These are phyloP conservation scores for Drosophila diplacantha DNA, from an alignment of 2,888 invertebrate genomes.

Conservation along the genomic window DNA sequence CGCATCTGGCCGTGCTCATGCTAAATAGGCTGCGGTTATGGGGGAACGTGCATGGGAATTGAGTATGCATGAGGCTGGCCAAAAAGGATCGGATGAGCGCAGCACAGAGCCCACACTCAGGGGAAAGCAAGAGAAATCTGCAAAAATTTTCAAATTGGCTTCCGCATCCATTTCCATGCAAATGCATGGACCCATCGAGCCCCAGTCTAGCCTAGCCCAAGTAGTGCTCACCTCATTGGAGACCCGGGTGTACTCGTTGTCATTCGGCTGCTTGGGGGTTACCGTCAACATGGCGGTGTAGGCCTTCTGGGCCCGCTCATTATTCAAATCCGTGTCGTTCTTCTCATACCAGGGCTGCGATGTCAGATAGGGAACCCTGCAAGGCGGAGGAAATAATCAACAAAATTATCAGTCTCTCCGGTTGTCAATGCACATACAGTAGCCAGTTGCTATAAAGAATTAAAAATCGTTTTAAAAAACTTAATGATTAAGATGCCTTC, in stretches of 20 bases:
- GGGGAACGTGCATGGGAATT: slow-evolving; percentile 40
- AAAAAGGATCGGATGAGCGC: slow-evolving; percentile 10
- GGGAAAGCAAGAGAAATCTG: slow-evolving; percentile 11
- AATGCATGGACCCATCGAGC: slow-evolving; percentile 32
- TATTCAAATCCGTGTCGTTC: slow-evolving; percentile 87
- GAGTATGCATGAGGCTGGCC: slow-evolving; percentile 44
- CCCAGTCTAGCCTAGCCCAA: not conserved
- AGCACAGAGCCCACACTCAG: not conserved
- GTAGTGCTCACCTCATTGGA: slow-evolving; percentile 82
- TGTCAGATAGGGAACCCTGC: slow-evolving; percentile 81
- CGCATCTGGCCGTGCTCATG: slow-evolving; percentile 21
- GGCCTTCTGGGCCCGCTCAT: slow-evolving; percentile 89
- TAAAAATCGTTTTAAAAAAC: not conserved
- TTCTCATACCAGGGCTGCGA: slow-evolving; percentile 91
- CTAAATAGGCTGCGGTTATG: slow-evolving; percentile 32
- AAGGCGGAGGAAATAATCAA: slow-evolving; percentile 33
- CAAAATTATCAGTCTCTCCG: not conserved
- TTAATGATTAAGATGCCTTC: not conserved
- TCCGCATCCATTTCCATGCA: slow-evolving; percentile 49
- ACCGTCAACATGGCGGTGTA: slow-evolving; percentile 93
- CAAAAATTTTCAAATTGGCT: slow-evolving; percentile 23
- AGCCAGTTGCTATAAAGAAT: not conserved
- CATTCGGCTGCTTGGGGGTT: slow-evolving; percentile 89
- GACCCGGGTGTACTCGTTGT: slow-evolving; percentile 87
- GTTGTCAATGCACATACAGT: slow-evolving; percentile 1